A percentile compares a stretch with the other conserved stretches of the same genome.
These are phyloP conservation scores for Epizoanthus scotinus DNA, from an alignment of 92 coral and sea anemone genomes.

Conservation along the genomic window DNA sequence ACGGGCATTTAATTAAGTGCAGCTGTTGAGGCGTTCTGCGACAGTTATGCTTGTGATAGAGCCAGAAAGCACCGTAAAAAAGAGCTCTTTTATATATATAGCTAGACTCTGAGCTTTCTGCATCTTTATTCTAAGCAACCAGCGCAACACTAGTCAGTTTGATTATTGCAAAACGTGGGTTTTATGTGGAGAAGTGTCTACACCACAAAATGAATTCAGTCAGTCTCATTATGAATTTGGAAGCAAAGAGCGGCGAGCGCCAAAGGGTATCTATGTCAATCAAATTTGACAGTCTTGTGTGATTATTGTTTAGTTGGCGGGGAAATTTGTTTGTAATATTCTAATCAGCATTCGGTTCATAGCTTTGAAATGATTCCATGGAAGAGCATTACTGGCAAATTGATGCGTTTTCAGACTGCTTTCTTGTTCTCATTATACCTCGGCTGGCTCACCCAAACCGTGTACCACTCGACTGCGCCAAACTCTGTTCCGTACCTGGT, in stretches of 20 bases:
- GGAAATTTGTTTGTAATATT: slow-evolving; percentile 91
- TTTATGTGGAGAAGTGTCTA: slow-evolving; percentile 69
- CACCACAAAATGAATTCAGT: slow-evolving; percentile 86
- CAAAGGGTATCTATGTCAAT: slow-evolving; percentile 87
- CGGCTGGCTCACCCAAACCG: slow-evolving; percentile 25
- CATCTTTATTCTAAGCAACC: slow-evolving; percentile 8
- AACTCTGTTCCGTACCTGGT: slow-evolving; percentile 39
- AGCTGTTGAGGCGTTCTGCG: slow-evolving; percentile 81
- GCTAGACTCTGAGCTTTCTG: slow-evolving; percentile 27
- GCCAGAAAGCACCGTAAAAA: slow-evolving; percentile 56
- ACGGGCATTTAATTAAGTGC: slow-evolving; percentile 99
- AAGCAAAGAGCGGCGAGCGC: slow-evolving; percentile 80
- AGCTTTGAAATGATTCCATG: slow-evolving; percentile 67
- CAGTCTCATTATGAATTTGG: slow-evolving; percentile 82
- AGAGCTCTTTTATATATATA: slow-evolving; percentile 47
- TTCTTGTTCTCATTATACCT: slow-evolving; percentile 30
- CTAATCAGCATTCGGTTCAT: slow-evolving; percentile 80
- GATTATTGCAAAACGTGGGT: slow-evolving; percentile 69
- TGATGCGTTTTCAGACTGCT: slow-evolving; percentile 49
- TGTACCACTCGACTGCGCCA: slow-evolving; percentile 12
- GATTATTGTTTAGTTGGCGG: slow-evolving; percentile 92
- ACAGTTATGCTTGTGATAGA: slow-evolving; percentile 66
- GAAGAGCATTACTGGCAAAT: slow-evolving; percentile 44
- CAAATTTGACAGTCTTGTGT: slow-evolving; percentile 86
- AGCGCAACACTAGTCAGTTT: slow-evolving; percentile 32